phyloP scores from a whole-genome alignment of 1,140 invertebrate species.

The Lepidotrigona ventralis region DNA sequence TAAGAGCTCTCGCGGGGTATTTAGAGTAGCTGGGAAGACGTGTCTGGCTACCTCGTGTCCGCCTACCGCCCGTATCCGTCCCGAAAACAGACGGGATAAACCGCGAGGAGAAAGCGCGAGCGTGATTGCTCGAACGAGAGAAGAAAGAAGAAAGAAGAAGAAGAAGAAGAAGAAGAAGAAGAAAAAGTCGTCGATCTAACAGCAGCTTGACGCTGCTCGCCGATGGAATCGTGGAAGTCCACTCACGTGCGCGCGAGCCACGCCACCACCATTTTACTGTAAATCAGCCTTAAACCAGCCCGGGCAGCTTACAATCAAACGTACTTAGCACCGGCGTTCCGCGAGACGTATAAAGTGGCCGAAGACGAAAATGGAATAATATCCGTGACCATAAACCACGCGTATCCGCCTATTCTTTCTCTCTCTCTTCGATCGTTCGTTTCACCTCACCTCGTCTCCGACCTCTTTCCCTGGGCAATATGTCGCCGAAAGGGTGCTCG shows the following conservation, averaged over 20 bases:
- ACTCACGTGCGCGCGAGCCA: slow-evolving; percentile 71
- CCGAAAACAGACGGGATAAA: slow-evolving; percentile 5
- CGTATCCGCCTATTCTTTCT: not conserved
- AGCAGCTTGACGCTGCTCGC: slow-evolving; percentile 65
- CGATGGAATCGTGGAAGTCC: slow-evolving; percentile 64
- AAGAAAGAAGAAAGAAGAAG: not conserved
- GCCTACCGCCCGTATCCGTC: not conserved
- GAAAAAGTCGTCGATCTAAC: slow-evolving; percentile 59
- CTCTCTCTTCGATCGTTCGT: no score
- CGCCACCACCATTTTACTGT: slow-evolving; percentile 68
- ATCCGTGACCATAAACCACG: slow-evolving; percentile 61
- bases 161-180: not conserved
- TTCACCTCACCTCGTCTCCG: no score
- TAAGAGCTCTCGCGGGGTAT: slow-evolving; percentile 33
- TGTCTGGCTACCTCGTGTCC: not conserved
- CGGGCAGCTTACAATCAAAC: slow-evolving; percentile 79
- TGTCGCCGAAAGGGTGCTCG: slow-evolving; percentile 29
- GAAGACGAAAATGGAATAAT: slow-evolving; percentile 75
- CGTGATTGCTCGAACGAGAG: not conserved
- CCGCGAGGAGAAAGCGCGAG: not conserved
- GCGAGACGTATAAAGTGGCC: slow-evolving; percentile 66
- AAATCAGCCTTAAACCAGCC: slow-evolving; percentile 78
- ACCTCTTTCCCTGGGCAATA: slow-evolving; percentile 32
- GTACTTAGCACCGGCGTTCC: slow-evolving; percentile 72
- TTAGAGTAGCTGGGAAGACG: slow-evolving; percentile 24